Conservation (phyloP, 1,140 invertebrate genomes). For the Trichonephila clavata region DNA sequence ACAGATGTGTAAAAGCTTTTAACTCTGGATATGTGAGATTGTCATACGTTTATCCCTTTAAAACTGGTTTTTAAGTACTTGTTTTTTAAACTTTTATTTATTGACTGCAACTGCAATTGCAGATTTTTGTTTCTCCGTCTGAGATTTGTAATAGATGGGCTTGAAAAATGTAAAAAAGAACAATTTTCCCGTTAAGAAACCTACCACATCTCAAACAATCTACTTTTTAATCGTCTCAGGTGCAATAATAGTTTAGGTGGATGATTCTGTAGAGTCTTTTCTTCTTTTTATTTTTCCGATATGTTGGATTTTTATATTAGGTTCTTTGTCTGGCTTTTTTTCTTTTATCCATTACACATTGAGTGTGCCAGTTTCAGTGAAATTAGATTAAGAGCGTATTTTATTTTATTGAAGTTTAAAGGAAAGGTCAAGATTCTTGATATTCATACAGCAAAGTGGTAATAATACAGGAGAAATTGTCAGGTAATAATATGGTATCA, state of each 20-base stretch:
- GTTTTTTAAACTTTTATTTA: not conserved
- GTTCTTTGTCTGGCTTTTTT: not conserved
- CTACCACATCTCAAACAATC: not conserved
- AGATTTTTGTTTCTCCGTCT: not conserved
- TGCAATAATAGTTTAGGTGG: not conserved
- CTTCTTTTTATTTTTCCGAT: not conserved
- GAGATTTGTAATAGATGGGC: not conserved
- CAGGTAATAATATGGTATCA: too few species aligned
- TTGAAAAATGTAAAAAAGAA: not conserved
- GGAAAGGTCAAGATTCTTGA: not conserved
- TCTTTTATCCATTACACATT: not conserved
- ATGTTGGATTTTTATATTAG: not conserved
- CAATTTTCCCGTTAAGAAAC: not conserved
- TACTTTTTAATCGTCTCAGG: not conserved
- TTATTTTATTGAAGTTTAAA: not conserved
- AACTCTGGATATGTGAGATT: not conserved
- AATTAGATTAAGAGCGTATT: not conserved
- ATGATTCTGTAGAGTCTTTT: not conserved
- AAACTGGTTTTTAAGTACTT: not conserved
- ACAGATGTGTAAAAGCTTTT: not conserved
- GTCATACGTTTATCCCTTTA: not conserved
- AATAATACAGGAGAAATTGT: too few species aligned
- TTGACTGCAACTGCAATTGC: not conserved
- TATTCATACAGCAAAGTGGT: too few species aligned
- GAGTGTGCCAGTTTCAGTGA: not conserved